These are phyloP conservation scores for Amblyopsis rosae DNA, from an alignment of 2,113 vertebrate genomes.

Conservation along the genomic window DNA sequence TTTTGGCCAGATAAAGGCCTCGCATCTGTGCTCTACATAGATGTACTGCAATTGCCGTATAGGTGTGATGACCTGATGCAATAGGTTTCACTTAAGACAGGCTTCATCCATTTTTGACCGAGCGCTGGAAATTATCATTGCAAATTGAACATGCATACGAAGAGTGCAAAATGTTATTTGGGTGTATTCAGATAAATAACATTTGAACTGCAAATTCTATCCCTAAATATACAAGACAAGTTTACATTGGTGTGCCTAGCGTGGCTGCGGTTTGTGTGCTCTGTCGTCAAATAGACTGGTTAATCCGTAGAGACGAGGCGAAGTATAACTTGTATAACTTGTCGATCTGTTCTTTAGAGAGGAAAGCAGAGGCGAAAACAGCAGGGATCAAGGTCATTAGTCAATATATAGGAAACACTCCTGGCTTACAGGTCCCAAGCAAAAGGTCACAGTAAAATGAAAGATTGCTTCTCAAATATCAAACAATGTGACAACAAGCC, in stretches of 20 bases:
- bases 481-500: slow-evolving; percentile 1
- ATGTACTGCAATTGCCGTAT: slow-evolving; percentile 44
- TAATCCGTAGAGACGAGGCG: slow-evolving; percentile 39
- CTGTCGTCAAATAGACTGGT: slow-evolving; percentile 24
- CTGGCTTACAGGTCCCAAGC: slow-evolving; percentile 40
- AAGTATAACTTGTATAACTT: slow-evolving; percentile 42
- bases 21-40: background rate
- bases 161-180: slow-evolving; percentile 44
- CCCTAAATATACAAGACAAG: slow-evolving; percentile 41
- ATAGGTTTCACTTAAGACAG: slow-evolving; percentile 53
- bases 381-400: slow-evolving; percentile 51
- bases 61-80: slow-evolving; percentile 48
- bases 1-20: slow-evolving; percentile 28
- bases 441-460: slow-evolving; percentile 62
- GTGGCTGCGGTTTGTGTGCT: slow-evolving; percentile 33
- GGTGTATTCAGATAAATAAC: slow-evolving; percentile 69
- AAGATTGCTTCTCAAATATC: slow-evolving; percentile 40
- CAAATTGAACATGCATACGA: slow-evolving; percentile 57
- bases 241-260: slow-evolving; percentile 5
- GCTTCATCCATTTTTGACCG: slow-evolving; percentile 26
- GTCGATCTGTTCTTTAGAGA: slow-evolving; percentile 33
- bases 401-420: slow-evolving; percentile 51
- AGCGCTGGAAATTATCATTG: slow-evolving; percentile 53
- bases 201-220: slow-evolving; percentile 40
- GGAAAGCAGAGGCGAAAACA: background rate